Base-by-base conservation (phyloP, 92 coral and sea anemone species). In the Parazoanthus swiftii region DNA sequence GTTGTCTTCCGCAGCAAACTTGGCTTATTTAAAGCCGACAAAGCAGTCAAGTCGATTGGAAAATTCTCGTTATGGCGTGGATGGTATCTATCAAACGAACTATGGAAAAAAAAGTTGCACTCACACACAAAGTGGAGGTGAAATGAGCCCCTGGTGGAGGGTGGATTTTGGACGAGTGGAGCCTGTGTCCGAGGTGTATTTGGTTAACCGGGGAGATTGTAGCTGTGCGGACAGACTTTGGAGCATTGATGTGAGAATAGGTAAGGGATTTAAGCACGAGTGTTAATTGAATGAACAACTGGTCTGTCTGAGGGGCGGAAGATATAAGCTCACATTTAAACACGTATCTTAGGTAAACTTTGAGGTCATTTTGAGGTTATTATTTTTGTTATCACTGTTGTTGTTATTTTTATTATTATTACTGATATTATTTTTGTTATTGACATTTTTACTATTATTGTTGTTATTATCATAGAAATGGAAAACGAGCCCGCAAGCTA, bases 171-270 rank as follows among this genome's bases (percentile, higher is more conserved):
- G 26, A 16, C 85, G 42, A 56, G 85, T 80, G 71, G 72, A 80
- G 36, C 85, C 73, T 80, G 85, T 80, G 25, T 80, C 85, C 14
- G 85, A 80, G 26, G 81, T 78, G 15, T 78, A 78, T 15, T 46
- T 78, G 65, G 81, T 78, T 21, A 78, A 43, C 58, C 56, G 71
- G 0, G 42, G n/a, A 23, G 68, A 56, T 6, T 13, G 38, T 36
- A 14, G 23, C 39, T 56, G 39, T 36, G 46, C 6, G 44, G 70
- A 79, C 36, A 51, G 71, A 80, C 72, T 80, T 29, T 56, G 71
- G 71, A 15, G 18, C 72, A 54, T 56, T 33, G 85, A 80, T 46
- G 85, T 78, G 65, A 44, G 81, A 46, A 6, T 25, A 20, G 81
- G 81, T 78, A 78, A 18, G 65, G 15, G 15, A 51, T 39, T 4